Conservation (phyloP, 1,140 invertebrate species). For the Zaprionus vittiger region DNA sequence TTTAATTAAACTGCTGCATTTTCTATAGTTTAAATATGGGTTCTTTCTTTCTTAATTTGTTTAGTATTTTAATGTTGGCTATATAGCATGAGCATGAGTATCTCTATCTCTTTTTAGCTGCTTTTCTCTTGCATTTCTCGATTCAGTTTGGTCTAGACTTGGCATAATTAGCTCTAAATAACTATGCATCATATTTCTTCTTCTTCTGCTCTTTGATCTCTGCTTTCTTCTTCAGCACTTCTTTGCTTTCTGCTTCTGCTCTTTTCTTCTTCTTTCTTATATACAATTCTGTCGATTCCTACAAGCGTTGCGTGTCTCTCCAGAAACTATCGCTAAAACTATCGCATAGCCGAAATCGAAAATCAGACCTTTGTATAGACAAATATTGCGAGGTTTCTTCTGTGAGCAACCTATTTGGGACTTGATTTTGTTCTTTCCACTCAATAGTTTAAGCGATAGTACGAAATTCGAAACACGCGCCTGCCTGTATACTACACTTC, state of each 20-base stretch:
- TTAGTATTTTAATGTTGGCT: conserved; percentile 48
- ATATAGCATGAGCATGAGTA: conserved; percentile 48
- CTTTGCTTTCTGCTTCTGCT: neutral
- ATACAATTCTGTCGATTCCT: neutral
- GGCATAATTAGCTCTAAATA: conserved; percentile 45
- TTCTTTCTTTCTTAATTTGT: conserved; percentile 13
- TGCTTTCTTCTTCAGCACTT: neutral
- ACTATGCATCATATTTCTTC: conserved; percentile 28
- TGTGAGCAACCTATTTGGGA: neutral
- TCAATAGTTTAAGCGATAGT: neutral
- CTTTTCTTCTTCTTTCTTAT: neutral
- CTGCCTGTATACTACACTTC: neutral
- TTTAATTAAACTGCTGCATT: conserved; percentile 9
- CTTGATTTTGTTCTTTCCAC: neutral
- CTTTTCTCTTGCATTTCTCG: conserved; percentile 4
- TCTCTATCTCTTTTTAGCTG: conserved; percentile 18
- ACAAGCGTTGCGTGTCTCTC: neutral
- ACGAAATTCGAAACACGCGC: neutral
- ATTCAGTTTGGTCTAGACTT: conserved; percentile 47
- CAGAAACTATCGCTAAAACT: neutral
- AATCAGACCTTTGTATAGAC: neutral
- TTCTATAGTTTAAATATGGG: conserved; percentile 35
- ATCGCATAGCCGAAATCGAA: neutral
- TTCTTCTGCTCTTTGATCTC: conserved; percentile 19
- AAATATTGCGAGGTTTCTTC: neutral